A percentile compares a stretch with the other conserved stretches of the same genome.
These are phyloP conservation scores for Drosophila subquinaria DNA, from an alignment of 2,888 invertebrate species.

Conservation along the genomic window DNA sequence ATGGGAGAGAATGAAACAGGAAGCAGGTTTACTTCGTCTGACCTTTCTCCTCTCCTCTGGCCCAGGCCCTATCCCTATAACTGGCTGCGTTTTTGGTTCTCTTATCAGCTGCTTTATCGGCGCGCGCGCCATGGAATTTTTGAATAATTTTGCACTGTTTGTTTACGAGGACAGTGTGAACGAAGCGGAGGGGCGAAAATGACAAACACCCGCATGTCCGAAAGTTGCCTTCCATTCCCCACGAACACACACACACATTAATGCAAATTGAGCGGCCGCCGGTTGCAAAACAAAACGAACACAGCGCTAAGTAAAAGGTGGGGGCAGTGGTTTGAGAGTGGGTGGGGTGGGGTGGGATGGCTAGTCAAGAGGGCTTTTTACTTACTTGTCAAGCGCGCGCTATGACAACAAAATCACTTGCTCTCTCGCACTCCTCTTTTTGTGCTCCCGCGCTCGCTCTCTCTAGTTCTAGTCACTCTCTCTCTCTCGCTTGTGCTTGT, in stretches of 20 bases:
- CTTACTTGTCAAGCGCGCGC: slow-evolving; percentile 71
- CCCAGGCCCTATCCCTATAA: slow-evolving; percentile 2
- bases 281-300: slow-evolving; percentile 59
- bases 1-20: slow-evolving; percentile 14
- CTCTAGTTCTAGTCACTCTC: neutral
- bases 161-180: slow-evolving; percentile 44
- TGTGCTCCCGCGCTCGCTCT: slow-evolving; percentile 9
- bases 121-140: slow-evolving; percentile 69
- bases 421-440: slow-evolving; percentile 42
- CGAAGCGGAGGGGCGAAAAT: slow-evolving; percentile 1
- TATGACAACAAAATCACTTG: slow-evolving; percentile 67
- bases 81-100: slow-evolving; percentile 1
- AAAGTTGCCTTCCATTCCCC: slow-evolving; percentile 19
- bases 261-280: slow-evolving; percentile 49
- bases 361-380: slow-evolving; percentile 36
- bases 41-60: too few relatives aligned
- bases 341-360: neutral
- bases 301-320: neutral
- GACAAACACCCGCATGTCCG: slow-evolving; percentile 43
- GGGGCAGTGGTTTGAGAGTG: neutral
- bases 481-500: neutral
- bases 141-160: slow-evolving; percentile 75
- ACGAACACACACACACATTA: slow-evolving; percentile 10
- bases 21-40: slow-evolving; percentile 10
- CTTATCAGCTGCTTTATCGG: slow-evolving; percentile 70